These are phyloP conservation scores for Emydura subglobosa DNA, from an alignment of 2,113 vertebrate genomes.

Conservation along the genomic window DNA sequence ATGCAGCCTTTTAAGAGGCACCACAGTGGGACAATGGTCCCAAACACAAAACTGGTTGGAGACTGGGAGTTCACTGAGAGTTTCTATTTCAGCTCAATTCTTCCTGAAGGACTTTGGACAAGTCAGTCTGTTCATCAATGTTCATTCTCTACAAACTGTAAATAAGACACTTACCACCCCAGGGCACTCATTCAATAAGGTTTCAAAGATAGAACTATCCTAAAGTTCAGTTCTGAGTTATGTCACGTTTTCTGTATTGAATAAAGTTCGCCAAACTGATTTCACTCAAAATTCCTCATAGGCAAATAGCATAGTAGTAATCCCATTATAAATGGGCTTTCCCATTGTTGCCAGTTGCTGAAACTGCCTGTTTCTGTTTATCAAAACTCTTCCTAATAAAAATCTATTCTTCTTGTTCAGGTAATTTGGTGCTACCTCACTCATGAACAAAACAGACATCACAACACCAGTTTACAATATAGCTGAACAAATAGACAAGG, in stretches of 20 bases:
- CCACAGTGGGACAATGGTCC: not conserved
- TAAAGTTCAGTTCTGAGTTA: not conserved
- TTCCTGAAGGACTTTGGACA: not conserved
- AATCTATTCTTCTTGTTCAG: not conserved
- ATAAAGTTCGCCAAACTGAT: not conserved
- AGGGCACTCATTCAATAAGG: not conserved
- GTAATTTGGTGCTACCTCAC: not conserved
- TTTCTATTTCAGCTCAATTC: not conserved
- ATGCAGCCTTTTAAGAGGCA: not conserved
- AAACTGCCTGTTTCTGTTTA: not conserved
- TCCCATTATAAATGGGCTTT: not conserved
- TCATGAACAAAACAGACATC: not conserved
- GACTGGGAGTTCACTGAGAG: not conserved
- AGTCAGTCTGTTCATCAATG: not conserved
- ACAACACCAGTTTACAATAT: not conserved
- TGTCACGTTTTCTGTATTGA: not conserved
- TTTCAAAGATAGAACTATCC: not conserved
- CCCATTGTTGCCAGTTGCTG: not conserved
- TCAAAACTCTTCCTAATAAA: not conserved
- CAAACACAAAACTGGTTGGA: not conserved
- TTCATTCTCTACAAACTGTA: not conserved
- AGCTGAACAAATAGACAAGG: not conserved
- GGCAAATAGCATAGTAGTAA: not conserved
- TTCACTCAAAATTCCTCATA: not conserved
- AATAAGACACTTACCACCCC: not conserved